Conservation (phyloP, 2,797 vertebrate genomes). For the Gallirallus australis region DNA sequence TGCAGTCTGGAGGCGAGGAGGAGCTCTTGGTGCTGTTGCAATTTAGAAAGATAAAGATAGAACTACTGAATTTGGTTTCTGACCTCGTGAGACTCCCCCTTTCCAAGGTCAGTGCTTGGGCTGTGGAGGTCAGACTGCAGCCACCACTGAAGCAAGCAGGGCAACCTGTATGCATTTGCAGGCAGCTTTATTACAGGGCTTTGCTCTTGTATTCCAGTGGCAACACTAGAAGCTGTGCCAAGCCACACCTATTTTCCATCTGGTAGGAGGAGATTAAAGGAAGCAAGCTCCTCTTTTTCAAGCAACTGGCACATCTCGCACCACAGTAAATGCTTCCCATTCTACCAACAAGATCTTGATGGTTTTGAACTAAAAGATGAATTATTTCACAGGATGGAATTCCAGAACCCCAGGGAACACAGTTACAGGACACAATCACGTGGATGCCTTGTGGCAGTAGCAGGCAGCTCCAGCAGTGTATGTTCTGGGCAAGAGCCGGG, state of each 20-base stretch:
- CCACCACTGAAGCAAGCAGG: neutral
- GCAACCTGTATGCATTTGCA: neutral
- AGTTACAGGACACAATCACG: fast-evolving
- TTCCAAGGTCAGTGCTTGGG: neutral
- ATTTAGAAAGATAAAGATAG: neutral
- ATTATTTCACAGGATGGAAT: neutral
- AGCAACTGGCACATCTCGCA: neutral
- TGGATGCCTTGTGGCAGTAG: neutral
- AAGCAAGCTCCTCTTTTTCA: neutral
- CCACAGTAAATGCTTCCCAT: neutral
- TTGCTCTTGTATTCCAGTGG: neutral
- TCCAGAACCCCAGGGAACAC: neutral
- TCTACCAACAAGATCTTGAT: neutral
- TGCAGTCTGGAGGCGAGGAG: neutral
- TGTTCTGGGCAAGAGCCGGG: neutral
- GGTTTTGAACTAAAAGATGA: neutral
- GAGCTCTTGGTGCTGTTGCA: neutral
- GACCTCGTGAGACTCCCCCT: neutral
- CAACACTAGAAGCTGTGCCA: neutral
- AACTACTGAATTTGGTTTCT: neutral
- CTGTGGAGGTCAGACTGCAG: neutral
- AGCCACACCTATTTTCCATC: neutral
- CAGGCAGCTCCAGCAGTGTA: neutral
- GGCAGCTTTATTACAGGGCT: neutral
- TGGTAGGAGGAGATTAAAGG: neutral